Base-by-base conservation (phyloP, 2,888 invertebrate genomes). In the Atrina japonica region DNA sequence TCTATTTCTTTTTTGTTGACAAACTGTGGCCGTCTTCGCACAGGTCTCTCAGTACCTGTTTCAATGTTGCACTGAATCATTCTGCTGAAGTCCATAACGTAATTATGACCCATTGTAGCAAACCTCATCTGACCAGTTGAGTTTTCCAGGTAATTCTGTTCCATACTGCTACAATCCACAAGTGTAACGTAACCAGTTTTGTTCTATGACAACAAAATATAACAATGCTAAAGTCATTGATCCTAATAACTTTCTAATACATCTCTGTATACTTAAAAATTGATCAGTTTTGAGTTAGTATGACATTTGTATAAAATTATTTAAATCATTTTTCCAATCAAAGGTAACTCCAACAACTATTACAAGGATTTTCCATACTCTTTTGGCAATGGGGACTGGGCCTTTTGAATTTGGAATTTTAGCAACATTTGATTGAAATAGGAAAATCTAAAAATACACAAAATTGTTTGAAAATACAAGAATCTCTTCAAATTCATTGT, bases 51-150 rank as follows among this genome's bases (percentile, higher is more conserved):
- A 29, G 77, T 80, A 14, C 63, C 53, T n/a, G 64, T 65, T 7
- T 66, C 27, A 2, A 78, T 18, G 63, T 83, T 83, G 58, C 59
- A 66, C 66, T 83, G 83, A 0, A 70, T 45, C 83, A 83, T 81
- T 27, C 43, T 70, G 1, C 47, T 25, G 49, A 81, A 81, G 61
- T 81, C 77, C 21, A 83, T 72, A 5, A 77, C 43, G 58, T 83
- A 82, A 27, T 77, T 64, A 66, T 77, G 75, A 3, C 79, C 79
- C 29, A 67, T 52, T 2, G 81, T 83, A 16, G 60, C 69, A 64
- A 81, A 81, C 25, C 61, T 40, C 30, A 79, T 65, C 29, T 75
- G 72, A 6, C 78, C 77, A 7, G 56, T 72, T 5, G 80, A 74
- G 23, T 77, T 75, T 11, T 66, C 66, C 23, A 78, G 61, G 53